Evolutionary conservation across 1,140 invertebrate genomes (phyloP), one percentile per base, ranked within the genome.

Genomic region (Heliconius nattereri): DNA sequence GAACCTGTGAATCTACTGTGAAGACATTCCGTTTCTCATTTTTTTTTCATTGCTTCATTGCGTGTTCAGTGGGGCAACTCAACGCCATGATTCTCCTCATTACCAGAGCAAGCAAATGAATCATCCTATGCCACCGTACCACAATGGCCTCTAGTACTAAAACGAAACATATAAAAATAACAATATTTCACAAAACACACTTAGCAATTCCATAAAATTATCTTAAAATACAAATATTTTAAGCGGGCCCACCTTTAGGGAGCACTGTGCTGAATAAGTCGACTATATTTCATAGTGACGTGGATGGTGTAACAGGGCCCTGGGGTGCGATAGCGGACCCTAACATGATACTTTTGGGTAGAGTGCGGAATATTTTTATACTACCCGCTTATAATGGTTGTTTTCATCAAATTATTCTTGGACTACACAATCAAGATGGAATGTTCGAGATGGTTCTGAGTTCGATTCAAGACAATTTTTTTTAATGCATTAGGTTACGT

Each of bases 321-420:
- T 35, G 74, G 74, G 74, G 74, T 76, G 74, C 74, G 19, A 37
- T 76, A 76, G 35, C 37, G 74, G 66, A 66, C 32, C 23, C 74
- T 76, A 76, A 76, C 35, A 26, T 60, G 74, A 76, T 76, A 76
- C 57, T 76, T 66, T 60, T 37, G 57, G 74, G 23, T 74, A 26
- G 23, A 45, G 23, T 66, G 23, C 32, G 13, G 60, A 26, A 66
- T 66, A 66, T 66, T 66, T 66, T 66, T 66, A 66, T 29, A 29
- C 23, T 26, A 29, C 60, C 26, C 26, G 60, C 60, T 13, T 66
- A 66, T 29, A 66, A 66, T 66, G 26, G 60, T 29, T 66, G 60
- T 66, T 66, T 66, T 66, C 23, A 66, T 66, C 60, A 66, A 66
- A 66, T 66, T 66, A 66, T 66, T 66, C 60, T 66, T 66, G 26